These are phyloP conservation scores for Pluvialis apricaria DNA, from an alignment of 2,113 vertebrate genomes.

Conservation along the genomic window DNA sequence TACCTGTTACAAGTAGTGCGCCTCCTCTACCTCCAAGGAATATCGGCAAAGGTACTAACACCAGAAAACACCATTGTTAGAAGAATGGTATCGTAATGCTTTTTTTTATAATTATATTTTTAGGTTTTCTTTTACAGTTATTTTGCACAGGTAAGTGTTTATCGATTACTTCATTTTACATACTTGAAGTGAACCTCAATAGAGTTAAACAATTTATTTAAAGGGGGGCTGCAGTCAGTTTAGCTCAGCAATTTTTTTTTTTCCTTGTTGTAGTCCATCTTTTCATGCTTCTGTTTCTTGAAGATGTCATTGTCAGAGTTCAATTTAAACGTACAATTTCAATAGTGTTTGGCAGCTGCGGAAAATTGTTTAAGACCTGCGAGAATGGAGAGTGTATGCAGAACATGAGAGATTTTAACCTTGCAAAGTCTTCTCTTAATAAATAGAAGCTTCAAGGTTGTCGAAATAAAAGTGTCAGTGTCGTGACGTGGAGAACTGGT, in stretches of 20 bases:
- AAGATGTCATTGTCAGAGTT: background rate
- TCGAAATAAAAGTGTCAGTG: background rate
- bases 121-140: background rate
- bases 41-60: conserved; percentile 83
- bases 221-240: background rate
- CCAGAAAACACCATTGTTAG: background rate
- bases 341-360: background rate
- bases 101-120: background rate
- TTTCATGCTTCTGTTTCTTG: background rate
- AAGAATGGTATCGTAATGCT: background rate
- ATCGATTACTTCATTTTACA: background rate
- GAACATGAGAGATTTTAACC: background rate
- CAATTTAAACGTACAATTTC: background rate
- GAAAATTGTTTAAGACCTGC: background rate
- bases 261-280: background rate
- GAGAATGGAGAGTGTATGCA: background rate
- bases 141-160: background rate
- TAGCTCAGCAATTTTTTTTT: background rate
- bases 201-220: background rate
- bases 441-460: background rate
- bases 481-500: background rate
- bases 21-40: conserved; percentile 95
- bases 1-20: conserved; percentile 72
- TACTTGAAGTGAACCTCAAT: background rate
- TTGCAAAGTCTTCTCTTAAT: background rate